phyloP scores from a whole-genome alignment of 2,888 invertebrate species.

The Leptopilina myrica region DNA sequence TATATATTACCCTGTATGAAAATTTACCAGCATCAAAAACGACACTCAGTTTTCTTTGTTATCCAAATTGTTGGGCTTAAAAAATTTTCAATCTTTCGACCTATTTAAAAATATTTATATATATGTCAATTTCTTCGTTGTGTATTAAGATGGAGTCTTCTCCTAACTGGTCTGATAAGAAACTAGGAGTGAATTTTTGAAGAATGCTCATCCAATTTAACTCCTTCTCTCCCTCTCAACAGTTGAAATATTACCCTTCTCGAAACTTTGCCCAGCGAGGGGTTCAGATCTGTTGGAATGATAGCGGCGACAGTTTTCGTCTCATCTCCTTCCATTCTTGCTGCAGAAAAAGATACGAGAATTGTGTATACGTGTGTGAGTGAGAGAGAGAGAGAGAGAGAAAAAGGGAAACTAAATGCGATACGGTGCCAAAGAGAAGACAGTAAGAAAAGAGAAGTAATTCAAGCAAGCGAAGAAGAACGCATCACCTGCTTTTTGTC shows the following conservation, averaged over 20 bases:
- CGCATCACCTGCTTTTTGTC: constrained; percentile 65
- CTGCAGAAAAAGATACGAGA: background rate
- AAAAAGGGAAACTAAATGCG: background rate
- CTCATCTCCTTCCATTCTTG: constrained; percentile 39
- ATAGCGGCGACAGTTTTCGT: constrained; percentile 45
- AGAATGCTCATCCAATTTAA: constrained; percentile 32
- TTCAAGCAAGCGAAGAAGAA: constrained; percentile 57
- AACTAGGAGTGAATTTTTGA: constrained; percentile 22
- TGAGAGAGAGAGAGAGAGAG: background rate
- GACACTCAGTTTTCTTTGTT: too few species aligned
- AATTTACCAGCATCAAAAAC: too few species aligned
- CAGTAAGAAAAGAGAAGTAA: constrained; percentile 53
- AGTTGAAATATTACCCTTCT: constrained; percentile 47
- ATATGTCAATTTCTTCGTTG: too few species aligned
- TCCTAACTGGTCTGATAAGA: constrained; percentile 6
- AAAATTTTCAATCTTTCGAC: too few species aligned
- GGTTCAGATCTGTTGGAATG: constrained; percentile 46
- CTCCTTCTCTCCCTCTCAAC: constrained; percentile 14
- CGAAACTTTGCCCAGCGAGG: constrained; percentile 47
- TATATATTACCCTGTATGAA: too few species aligned
- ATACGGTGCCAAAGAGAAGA: background rate
- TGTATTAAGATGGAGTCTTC: background rate
- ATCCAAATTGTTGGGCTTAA: too few species aligned
- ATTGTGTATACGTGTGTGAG: too few species aligned
- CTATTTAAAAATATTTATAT: too few species aligned